These are phyloP conservation scores for Rhineura floridana DNA, from an alignment of 2,113 vertebrate genomes.

Conservation along the genomic window DNA sequence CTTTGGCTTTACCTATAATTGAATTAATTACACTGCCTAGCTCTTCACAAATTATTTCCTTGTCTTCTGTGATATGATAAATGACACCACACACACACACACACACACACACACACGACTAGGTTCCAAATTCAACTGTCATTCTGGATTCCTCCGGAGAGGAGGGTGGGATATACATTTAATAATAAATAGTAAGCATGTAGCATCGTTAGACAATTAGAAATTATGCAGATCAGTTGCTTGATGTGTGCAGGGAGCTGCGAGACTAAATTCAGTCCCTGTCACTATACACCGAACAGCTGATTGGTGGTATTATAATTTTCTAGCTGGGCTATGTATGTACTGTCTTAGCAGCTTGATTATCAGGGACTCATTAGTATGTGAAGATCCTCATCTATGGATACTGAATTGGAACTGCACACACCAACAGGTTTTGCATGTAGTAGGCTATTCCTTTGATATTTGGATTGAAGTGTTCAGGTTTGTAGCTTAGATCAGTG, in stretches of 20 bases:
- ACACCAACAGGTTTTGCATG: too few relatives aligned
- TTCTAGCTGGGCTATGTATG: neutral
- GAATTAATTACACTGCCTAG: constrained; percentile 36
- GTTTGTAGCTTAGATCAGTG: neutral
- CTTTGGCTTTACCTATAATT: neutral
- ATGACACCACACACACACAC: too few relatives aligned
- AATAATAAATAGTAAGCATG: neutral
- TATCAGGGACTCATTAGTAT: neutral
- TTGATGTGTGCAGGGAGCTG: neutral
- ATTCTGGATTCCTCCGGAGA: too few relatives aligned
- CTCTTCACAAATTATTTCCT: constrained; percentile 13
- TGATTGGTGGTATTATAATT: neutral
- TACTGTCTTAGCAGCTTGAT: neutral
- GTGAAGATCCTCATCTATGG: neutral
- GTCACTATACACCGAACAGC: neutral
- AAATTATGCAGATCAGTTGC: neutral
- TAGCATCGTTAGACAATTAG: neutral
- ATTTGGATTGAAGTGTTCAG: neutral
- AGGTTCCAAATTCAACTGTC: too few relatives aligned
- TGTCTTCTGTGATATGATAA: accelerated
- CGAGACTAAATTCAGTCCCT: neutral
- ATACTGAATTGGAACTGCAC: neutral
- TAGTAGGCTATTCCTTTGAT: neutral
- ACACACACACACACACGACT: too few relatives aligned
- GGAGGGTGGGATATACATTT: too few relatives aligned